Evolutionary conservation across 2,113 vertebrate genomes (phyloP), one percentile per base, ranked within the genome.

Genomic region (Saccopteryx leptura): DNA sequence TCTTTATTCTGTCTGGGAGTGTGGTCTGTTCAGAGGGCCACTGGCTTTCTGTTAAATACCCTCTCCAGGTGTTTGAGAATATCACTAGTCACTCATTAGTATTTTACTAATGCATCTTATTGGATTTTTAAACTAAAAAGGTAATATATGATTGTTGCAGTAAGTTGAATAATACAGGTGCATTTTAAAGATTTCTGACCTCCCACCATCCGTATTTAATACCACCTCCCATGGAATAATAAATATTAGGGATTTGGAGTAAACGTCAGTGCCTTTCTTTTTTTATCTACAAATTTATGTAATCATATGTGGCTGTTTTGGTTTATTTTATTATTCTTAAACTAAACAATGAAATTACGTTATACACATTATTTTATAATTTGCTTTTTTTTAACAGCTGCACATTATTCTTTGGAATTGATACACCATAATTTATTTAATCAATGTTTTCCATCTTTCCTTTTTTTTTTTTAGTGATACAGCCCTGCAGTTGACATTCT

Each of bases 51-150:
- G 61, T 52, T 79, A 74, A 96, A 68, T 79, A n/a, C 26, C 69
- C 18, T 80, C 50, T 92, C 52, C 13, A 46, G 48, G 75, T 86
- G 14, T 90, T 56, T n/a, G 68, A 86, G 39, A 81, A 15, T 65
- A 58, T 52, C 61, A 15, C 52, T 89, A 68, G 56, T 48, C 19
- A 50, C 50, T 78, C 33, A 56, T 66, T 89, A 48, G 71, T n/a
- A 86, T 69, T 63, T 82, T 76, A 63, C n/a, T 65, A 13, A 72
- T 83, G 91, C 85, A 85, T 63, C 83, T 87, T 24, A 54, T 90
- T 74, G 17, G 10, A 79, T 61, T 79, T 92, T 83, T 63, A 72
- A 50, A 9, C 69, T 92, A 46, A 48, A 58, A 54, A 56, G 33
- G 58, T 86, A 90, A 94, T 71, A 63, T 9, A 9, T 26, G 54